Base-by-base conservation (phyloP, 2,113 vertebrate genomes). In the Pyxicephalus adspersus region DNA sequence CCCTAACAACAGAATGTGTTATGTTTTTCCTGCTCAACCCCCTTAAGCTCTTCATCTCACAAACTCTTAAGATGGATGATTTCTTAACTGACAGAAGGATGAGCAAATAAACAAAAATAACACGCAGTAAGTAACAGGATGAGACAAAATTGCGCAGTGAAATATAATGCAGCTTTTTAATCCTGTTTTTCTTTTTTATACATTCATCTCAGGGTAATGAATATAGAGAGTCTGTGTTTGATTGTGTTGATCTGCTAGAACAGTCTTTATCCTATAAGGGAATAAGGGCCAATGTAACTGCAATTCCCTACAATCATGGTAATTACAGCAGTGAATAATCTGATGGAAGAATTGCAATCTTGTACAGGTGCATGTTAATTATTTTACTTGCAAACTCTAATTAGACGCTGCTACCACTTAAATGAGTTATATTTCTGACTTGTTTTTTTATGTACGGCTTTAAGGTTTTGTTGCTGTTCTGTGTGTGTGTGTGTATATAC, bases 271-370 rank as follows among this genome's bases (percentile, higher is more conserved):
- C 80, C 71, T 82, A 82, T 82, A 82, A 82, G 61, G 80, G 71
- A 82, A 82, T 82, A 82, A 75, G 71, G 61, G 58, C 50, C 71
- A 54, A 66, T 74, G 70, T 82, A 58, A 75, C 61, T 55, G 80
- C 80, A 82, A 82, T 82, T 82, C 80, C 80, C 80, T 75, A 82
- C 80, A 82, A 82, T 82, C 80, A 82, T 74, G 71, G 80, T 75
- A 82, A 82, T 82, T 82, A 82, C 61, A 82, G 80, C 80, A 82
- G 80, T 82, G 80, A 82, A 82, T 82, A 82, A 82, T 82, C 80
- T 75, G 60, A 82, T 82, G 67, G 61, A 67, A 68, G 70, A 70
- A 52, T 34, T 80, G 23, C 70, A 71, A 71, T 80, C 63, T 76
- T 18, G 63, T 76, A 64, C 81, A 80, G 76, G 76, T 51, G 64